Conservation (phyloP, 2,113 vertebrate species). For the Rattus rattus region DNA sequence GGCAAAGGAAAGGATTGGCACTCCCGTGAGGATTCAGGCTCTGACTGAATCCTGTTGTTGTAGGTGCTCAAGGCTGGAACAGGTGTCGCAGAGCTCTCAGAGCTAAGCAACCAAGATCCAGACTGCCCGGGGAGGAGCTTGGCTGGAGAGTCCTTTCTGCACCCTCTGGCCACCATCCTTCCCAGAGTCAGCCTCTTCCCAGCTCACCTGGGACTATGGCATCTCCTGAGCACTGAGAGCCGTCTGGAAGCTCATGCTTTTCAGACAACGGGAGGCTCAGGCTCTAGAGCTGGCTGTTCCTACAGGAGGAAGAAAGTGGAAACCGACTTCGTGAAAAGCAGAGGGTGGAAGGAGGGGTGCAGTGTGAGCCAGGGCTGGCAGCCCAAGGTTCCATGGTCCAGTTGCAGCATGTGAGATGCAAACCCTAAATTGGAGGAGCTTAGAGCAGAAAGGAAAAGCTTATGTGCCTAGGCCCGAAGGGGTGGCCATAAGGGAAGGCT, state of each 20-base stretch:
- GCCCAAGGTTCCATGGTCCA: neutral
- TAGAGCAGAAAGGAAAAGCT: neutral
- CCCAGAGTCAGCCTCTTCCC: neutral
- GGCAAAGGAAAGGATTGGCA: neutral
- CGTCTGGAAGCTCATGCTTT: slow-evolving; percentile 57
- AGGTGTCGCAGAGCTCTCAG: neutral
- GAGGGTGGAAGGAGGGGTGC: accelerated
- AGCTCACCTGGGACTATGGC: neutral
- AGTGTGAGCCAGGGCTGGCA: neutral
- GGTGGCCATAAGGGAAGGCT: neutral
- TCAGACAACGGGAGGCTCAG: slow-evolving; percentile 43
- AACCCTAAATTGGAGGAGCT: neutral
- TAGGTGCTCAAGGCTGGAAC: neutral
- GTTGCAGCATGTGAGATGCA: neutral
- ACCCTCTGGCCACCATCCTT: neutral
- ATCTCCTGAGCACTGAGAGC: slow-evolving; percentile 12
- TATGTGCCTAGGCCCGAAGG: neutral
- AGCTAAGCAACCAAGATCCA: neutral
- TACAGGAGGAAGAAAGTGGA: slow-evolving; percentile 36
- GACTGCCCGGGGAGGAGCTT: too few species aligned
- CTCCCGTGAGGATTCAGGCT: neutral
- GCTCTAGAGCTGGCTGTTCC: slow-evolving; percentile 23
- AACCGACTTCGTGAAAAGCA: slow-evolving; percentile 15
- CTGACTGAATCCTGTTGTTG: neutral
- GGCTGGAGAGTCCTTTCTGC: neutral